Evolutionary conservation across 2,113 vertebrate genomes (phyloP).

Genomic region (Copsychus sechellarum): DNA sequence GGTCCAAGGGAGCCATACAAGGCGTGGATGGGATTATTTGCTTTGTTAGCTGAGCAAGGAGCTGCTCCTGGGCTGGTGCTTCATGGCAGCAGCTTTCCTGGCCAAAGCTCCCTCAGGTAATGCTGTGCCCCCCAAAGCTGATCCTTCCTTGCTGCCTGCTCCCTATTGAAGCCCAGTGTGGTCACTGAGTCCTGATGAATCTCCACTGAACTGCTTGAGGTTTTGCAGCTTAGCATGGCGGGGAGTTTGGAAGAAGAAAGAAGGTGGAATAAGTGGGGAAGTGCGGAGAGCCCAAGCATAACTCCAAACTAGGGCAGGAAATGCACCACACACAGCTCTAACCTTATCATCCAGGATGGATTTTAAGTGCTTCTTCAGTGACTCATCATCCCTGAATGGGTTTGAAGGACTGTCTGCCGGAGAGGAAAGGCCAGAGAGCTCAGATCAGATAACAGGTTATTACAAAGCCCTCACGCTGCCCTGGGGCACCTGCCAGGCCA

Average conservation of each 20-base stretch:
- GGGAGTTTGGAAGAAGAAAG: neutral
- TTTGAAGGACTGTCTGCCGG: neutral
- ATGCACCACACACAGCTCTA: neutral
- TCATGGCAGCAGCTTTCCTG: neutral
- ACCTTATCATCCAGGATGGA: slow-evolving; percentile 28
- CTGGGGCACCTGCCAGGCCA: neutral
- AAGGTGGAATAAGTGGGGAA: neutral
- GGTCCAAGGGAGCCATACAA: neutral
- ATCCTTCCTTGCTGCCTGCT: neutral
- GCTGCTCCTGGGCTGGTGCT: neutral
- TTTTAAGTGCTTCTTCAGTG: slow-evolving; percentile 54
- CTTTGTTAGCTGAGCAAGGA: neutral
- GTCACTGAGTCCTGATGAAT: rapidly evolving
- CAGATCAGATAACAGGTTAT: slow-evolving; percentile 12
- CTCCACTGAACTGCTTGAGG: rapidly evolving
- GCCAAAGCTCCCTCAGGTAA: neutral
- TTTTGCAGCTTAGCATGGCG: rapidly evolving
- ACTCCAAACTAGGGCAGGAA: slow-evolving; percentile 53
- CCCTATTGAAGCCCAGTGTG: neutral
- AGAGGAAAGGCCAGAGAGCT: neutral
- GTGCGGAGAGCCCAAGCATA: neutral
- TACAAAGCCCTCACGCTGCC: neutral
- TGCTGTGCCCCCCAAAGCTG: rapidly evolving
- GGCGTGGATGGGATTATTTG: neutral
- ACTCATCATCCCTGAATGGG: slow-evolving; percentile 47